A percentile compares a stretch with the other conserved stretches of the same genome.
Conservation (phyloP, 2,888 invertebrate species). For the Brachyptera risi region DNA sequence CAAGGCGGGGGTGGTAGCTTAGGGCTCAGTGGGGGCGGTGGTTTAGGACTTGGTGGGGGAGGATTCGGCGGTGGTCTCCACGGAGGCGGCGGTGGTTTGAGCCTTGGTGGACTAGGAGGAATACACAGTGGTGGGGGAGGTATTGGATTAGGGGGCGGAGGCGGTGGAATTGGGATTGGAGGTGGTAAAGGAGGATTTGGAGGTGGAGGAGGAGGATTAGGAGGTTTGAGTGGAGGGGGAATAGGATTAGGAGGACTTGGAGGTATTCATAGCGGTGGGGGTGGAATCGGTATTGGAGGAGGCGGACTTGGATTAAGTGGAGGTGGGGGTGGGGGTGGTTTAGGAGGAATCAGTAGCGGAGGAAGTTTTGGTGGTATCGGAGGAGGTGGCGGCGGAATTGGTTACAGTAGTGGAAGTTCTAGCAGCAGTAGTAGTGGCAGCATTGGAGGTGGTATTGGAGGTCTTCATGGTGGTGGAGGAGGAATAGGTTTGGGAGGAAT, state of each 20-base stretch:
- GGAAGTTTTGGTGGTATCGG: neutral
- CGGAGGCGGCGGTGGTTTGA: neutral
- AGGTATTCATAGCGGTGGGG: neutral
- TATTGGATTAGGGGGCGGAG: neutral
- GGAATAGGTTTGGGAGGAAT: neutral
- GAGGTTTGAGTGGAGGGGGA: neutral
- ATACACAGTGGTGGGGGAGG: neutral
- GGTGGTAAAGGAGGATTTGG: neutral
- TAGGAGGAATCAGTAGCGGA: neutral
- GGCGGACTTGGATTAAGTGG: neutral
- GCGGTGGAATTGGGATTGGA: neutral
- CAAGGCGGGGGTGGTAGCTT: neutral
- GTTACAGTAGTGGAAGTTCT: neutral
- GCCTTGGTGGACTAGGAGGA: neutral
- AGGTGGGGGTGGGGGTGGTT: neutral
- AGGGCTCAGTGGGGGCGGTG: neutral
- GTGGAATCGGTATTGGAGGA: neutral
- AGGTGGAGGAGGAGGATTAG: neutral
- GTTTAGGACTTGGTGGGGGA: neutral
- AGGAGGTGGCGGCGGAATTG: conserved; percentile 5
- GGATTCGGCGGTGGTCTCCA: neutral
- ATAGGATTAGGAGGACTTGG: neutral
- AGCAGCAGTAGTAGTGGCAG: neutral
- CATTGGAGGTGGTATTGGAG: neutral
- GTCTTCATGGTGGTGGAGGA: neutral